Base-by-base conservation (phyloP, 2,888 invertebrate species). In the Bursaphelenchus okinawaensis region DNA sequence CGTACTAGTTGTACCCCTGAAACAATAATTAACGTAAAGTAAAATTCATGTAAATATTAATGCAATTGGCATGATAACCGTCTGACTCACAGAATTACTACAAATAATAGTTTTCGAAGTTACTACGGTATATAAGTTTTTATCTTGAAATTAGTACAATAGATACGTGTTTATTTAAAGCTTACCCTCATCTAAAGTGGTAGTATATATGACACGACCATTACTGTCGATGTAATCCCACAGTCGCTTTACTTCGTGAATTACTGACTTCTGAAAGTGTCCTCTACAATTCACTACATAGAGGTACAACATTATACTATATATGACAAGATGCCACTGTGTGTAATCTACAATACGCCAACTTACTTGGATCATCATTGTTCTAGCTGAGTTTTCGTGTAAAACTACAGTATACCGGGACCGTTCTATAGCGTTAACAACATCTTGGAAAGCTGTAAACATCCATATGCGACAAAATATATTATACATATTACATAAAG, bases 221-320 rank as follows among this genome's bases (percentile, higher is more conserved):
- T 78, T 75, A 9, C 70, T 69, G 20, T 50, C 66, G 64, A 78
- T 74, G 19, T 78, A 70, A 26, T 73, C 66, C 77, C 77, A 78
- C 8, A 78, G 67, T n/a, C 69, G 59, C 63, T 61, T 60, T 22
- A 63, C 16, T 22, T 27, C 16, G 28, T 63, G 22, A 16, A 62
- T 22, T 16, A 23, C 61, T 6, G 52, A 63, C n/a, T 54, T 54
- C 59, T 59, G 29, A 7, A 29, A 29, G 12, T 9, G 7, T 12
- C 7, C 7, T 9, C 12, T 29, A 29, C 29, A 29, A 29, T 9
- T 9, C 7, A 12, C 12, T 7, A 29, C 29, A 29, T 29, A 29
- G 12, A 29, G 7, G 7, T 29, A 9, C 7, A 29, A 9, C 7
- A 9, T 29, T n/a, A n/a, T n/a, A n/a, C n/a, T n/a, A n/a, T n/a